phyloP scores from a whole-genome alignment of 2,113 vertebrate species.

The Lutjanus erythropterus region DNA sequence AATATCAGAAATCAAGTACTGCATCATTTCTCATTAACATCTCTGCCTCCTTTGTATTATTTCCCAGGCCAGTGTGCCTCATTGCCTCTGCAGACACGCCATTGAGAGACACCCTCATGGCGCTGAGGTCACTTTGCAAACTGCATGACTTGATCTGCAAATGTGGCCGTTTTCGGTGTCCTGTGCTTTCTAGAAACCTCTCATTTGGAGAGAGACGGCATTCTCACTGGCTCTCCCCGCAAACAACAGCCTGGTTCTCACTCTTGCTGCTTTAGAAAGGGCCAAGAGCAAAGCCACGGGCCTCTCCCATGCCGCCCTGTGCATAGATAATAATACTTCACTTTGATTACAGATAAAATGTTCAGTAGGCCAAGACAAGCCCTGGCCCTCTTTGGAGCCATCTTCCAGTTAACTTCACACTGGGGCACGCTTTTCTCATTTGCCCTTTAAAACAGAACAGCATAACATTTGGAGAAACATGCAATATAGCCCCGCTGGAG shows the following conservation, averaged over 20 bases:
- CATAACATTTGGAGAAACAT: constrained; percentile 19
- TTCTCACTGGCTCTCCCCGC: constrained; percentile 56
- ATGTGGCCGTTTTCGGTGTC: constrained; percentile 49
- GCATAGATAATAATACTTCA: constrained; percentile 52
- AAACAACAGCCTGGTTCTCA: constrained; percentile 61
- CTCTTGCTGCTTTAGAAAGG: constrained; percentile 35
- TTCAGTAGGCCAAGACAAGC: constrained; percentile 6
- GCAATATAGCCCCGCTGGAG: not conserved
- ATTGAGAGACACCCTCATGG: constrained; percentile 24
- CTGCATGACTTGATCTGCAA: constrained; percentile 42
- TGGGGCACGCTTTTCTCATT: constrained; percentile 4
- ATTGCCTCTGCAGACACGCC: constrained; percentile 5
- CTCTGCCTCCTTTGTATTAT: not conserved
- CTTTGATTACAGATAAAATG: constrained; percentile 53
- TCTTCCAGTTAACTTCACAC: constrained; percentile 8
- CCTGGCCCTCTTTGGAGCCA: constrained; percentile 14
- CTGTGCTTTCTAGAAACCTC: constrained; percentile 68
- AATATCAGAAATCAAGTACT: not conserved
- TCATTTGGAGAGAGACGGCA: constrained; percentile 70
- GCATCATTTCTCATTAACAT: not conserved
- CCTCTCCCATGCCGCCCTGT: constrained; percentile 40
- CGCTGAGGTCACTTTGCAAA: constrained; percentile 40
- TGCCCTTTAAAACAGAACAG: constrained; percentile 7
- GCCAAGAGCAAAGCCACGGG: constrained; percentile 29
- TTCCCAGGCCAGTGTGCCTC: not conserved